A percentile compares a stretch with the other conserved stretches of the same genome.
Evolutionary conservation across 2,113 vertebrate species (phyloP).

Genomic region (Poecile atricapillus): DNA sequence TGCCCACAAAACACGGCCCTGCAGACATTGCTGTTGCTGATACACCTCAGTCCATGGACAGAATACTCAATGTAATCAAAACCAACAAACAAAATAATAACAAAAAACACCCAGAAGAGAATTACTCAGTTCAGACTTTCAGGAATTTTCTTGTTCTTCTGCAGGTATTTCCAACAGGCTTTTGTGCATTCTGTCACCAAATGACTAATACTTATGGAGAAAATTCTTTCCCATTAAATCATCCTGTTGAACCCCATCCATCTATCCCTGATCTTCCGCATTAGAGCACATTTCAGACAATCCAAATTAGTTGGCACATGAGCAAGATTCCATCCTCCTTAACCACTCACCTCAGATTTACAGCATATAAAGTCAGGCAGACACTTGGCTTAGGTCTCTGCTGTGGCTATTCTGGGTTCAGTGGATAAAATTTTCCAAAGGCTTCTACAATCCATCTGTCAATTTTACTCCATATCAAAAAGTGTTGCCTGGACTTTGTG

Average conservation of each 20-base stretch:
- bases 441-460: not conserved
- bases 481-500: not conserved
- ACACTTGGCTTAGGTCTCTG: not conserved
- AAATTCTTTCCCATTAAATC: not conserved
- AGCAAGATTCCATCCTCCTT: not conserved
- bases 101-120: not conserved
- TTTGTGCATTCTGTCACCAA: not conserved
- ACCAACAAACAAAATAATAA: not conserved
- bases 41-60: not conserved
- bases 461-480: not conserved
- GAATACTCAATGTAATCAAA: not conserved
- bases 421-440: not conserved
- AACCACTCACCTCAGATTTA: not conserved
- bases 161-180: not conserved
- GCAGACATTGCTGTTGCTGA: fast-evolving
- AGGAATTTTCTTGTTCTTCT: not conserved
- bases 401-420: not conserved
- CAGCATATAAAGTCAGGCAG: not conserved
- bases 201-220: not conserved
- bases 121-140: not conserved
- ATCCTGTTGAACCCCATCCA: not conserved
- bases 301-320: not conserved
- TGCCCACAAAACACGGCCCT: not conserved
- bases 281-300: not conserved
- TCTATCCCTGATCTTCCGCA: not conserved